Percentiles rank a stretch among this genome's conserved stretches.
phyloP scores from a whole-genome alignment of 2,888 invertebrate genomes.

The Polydrusus tereticollis region DNA sequence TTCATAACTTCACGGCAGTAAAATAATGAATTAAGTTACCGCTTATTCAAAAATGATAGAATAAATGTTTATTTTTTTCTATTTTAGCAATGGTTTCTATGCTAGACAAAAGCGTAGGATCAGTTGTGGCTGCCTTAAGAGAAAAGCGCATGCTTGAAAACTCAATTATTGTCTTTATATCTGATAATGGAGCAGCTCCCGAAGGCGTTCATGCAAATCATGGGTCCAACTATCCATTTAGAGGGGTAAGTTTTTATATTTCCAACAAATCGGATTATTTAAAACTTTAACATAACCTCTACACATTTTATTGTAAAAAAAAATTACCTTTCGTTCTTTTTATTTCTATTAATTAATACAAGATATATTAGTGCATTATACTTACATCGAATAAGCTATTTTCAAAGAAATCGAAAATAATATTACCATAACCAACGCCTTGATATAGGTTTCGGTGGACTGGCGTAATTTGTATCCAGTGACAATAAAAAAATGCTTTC shows the following conservation, averaged over 20 bases:
- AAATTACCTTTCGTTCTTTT: too few species aligned
- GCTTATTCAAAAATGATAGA: neutral
- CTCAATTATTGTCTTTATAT: constrained; percentile 87
- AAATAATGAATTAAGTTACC: too few species aligned
- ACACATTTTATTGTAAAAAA: neutral
- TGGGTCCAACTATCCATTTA: constrained; percentile 84
- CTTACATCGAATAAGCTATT: too few species aligned
- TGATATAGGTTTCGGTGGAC: too few species aligned
- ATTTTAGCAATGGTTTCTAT: constrained; percentile 86
- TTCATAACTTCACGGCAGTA: too few species aligned
- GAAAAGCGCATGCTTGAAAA: constrained; percentile 81
- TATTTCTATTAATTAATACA: too few species aligned
- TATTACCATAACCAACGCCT: too few species aligned
- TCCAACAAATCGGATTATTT: too few species aligned
- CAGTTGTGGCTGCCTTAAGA: constrained; percentile 79
- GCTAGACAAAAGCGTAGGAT: constrained; percentile 89
- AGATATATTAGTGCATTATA: too few species aligned
- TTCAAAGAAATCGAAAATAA: too few species aligned
- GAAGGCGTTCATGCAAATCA: constrained; percentile 80
- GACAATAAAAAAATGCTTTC: too few species aligned
- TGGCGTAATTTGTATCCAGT: too few species aligned
- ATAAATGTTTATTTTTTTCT: neutral
- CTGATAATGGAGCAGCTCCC: constrained; percentile 91
- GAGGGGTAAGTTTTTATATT: constrained; percentile 72
- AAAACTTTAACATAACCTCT: neutral